Evolutionary conservation across 2,888 invertebrate species (phyloP), one percentile per base, ranked within the genome.

Genomic region (Lochmaea crataegi): DNA sequence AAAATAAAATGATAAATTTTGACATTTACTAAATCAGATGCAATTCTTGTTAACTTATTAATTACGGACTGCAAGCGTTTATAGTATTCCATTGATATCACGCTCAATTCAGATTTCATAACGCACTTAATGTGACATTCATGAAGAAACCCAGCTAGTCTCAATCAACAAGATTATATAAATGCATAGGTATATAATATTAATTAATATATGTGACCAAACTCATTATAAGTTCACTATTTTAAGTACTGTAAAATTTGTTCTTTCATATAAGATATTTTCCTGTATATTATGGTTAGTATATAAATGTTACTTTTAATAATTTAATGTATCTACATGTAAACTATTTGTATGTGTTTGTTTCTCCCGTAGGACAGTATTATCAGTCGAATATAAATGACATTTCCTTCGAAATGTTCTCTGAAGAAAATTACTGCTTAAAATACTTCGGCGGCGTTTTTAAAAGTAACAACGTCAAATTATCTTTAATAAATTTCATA

Each of bases 141-240:
- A 72, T 76, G 74, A 75, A 75, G 76, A 83, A 85, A 85, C 82
- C 84, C 83, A 81, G 85, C 86, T 86, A 86, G 86, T 86, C 86
- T 82, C 81, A 80, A 76, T 79, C 77, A 81, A 79, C 79, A 83
- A 82, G 82, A 80, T 82, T 82, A 76, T 73, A 74, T 72, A 60
- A 69, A 41, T 63, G 56, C 63, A 70, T 63, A 70, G 60, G 53
- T 77, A 79, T 78, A 77, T 75, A 77, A 81, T 79, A 79, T 76
- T 76, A 73, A 81, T 78, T 77, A 79, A 78, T 80, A 76, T 80
- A 81, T 80, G 80, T 80, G 84, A 85, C 84, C 84, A 84, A 84
- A 84, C 83, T 83, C 82, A 80, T 80, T 75, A 80, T 79, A 78
- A 80, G 80, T 81, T 79, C 78, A 77, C 82, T 82, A 82, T 81